Percentiles rank a stretch among this genome's conserved stretches.
These are phyloP conservation scores for Oenanthe oenanthe DNA, from an alignment of 2,113 vertebrate species.

Conservation along the genomic window DNA sequence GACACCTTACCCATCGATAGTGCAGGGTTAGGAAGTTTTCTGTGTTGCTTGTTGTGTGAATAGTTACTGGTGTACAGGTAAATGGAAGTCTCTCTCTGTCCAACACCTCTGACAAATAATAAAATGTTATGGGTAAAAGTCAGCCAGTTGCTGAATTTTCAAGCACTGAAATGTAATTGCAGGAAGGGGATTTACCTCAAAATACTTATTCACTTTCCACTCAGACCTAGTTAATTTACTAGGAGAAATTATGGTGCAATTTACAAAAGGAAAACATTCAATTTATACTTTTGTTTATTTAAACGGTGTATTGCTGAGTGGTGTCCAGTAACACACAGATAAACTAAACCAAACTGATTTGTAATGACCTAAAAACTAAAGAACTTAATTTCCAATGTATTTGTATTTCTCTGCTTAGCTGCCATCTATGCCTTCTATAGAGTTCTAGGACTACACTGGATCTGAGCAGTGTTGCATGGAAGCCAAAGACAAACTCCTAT, in stretches of 20 bases:
- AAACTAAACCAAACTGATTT: not conserved
- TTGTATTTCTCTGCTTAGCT: not conserved
- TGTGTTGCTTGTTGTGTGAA: not conserved
- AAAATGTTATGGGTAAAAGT: not conserved
- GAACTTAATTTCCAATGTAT: not conserved
- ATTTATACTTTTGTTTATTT: slow-evolving; percentile 23
- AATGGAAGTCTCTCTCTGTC: not conserved
- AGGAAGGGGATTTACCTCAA: not conserved
- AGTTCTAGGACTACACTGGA: not conserved
- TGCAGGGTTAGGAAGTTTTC: not conserved
- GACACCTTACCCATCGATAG: rapidly evolving
- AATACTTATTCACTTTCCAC: not conserved
- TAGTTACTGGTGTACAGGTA: not conserved
- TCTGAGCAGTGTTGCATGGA: not conserved
- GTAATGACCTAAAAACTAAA: not conserved
- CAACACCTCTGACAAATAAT: not conserved
- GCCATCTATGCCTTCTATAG: not conserved
- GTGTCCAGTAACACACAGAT: not conserved
- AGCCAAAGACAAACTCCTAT: not conserved
- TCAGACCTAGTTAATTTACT: not conserved
- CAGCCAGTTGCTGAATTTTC: not conserved
- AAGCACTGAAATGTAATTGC: not conserved
- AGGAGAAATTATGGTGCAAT: not conserved
- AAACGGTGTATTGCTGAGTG: not conserved
- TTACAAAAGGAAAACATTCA: not conserved